Base-by-base conservation (phyloP, 2,113 vertebrate species). In the Eleginops maclovinus region DNA sequence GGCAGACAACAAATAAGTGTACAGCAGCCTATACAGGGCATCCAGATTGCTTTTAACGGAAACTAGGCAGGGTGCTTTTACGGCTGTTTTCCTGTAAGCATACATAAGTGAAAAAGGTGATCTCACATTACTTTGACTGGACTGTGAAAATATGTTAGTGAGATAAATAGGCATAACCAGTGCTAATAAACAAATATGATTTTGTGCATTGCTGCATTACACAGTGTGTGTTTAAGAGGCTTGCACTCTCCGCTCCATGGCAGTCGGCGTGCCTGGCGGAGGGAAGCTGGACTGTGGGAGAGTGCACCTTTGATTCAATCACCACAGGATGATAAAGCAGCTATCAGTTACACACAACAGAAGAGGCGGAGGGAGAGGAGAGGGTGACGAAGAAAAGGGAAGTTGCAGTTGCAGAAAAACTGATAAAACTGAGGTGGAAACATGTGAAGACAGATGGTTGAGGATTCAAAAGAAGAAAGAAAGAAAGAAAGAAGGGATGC, bases 301-400 rank as follows among this genome's bases (percentile, higher is more conserved):
- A 87, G 88, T 87, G 82, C 77, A 82, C 82, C 76, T 87, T 74
- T 90, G 77, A 93, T 91, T 93, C 61, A 83, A 90, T 94, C 83
- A 84, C 1, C 15, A 17, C 36, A 41, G 74, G 70, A 87, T 91
- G 85, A 89, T 89, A 79, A 90, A 91, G 82, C 84, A 75, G 74
- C 87, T 78, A 86, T 91, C 87, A 82, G 90, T 88, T 84, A 87
- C 87, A 80, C 72, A 83, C 64, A 79, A 75, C 82, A 80, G 47
- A 70, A 51, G 60, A 74, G 55, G 63, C 8, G 1, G 72, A 80
- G 31, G 58, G 4, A 59, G 51, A 58, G 59, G 47, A 41, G 58
- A 58, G 43, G 2, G 49, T 21, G 28, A 53, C 1, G 60, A 71
- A 64, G 51, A 71, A 55, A 66, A 49, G 50, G 68, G 54, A 74